Evolutionary conservation across 2,888 invertebrate species (phyloP), one percentile per base, ranked within the genome.

Genomic region (Pseudococcus jackbeardsleyi): DNA sequence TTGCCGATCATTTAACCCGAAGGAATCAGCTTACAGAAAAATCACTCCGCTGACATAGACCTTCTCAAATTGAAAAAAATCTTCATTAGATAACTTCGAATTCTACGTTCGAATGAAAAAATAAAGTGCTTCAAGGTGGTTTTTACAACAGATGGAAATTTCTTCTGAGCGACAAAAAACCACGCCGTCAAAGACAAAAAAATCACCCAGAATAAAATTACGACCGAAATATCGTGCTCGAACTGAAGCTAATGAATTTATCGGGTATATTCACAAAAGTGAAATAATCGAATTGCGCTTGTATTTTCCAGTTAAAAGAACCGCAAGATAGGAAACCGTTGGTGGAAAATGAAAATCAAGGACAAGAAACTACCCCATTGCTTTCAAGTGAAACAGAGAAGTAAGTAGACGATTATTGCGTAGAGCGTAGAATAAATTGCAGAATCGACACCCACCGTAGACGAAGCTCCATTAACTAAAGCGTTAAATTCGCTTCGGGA

Each of bases 351-450:
- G 88, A 88, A 48, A 84, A 88, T 84, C 72, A 85, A 17, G 77
- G 50, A 72, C 84, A 88, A 84, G 85, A 88, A 72, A 88, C 50
- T 77, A 85, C 84, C 84, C 84, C 88, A 42, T 64, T 88, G 64
- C 85, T 88, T 85, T 85, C 84, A 64, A 88, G 85, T 77, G 48
- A 68, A 85, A 85, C 88, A 84, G 72, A 85, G 72, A 88, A 88
- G 84, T 84, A 77, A 64, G 85, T 88, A 54, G 46, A 82, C 46
- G 79, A 82, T 82, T 82, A 82, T 82, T 19, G 46, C 79, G n/a
- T 19, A 19, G 46, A 82, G 46, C 79, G n/a, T 19, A 19, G 46
- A 82, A 46, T 46, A 82, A 82, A 82, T 42, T 33, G 79, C 79
- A 46, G 79, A 82, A 82, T 46, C 79, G 79, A 82, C 79, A 46